A percentile compares a stretch with the other conserved stretches of the same genome.
phyloP scores from a whole-genome alignment of 2,888 invertebrate species.

The Luffia ferchaultella region DNA sequence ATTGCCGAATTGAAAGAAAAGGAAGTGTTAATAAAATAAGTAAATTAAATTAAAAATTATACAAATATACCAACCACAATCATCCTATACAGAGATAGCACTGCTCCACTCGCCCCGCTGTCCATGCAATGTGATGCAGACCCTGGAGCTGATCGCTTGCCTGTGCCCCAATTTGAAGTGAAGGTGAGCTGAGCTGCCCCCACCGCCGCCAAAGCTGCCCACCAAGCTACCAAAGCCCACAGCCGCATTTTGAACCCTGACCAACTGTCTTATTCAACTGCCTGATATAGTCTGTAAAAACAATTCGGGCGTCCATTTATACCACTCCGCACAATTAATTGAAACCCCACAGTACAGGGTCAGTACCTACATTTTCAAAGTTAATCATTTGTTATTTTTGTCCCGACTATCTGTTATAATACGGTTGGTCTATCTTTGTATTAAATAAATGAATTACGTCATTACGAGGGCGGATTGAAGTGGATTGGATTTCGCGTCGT shows the following conservation, averaged over 20 bases:
- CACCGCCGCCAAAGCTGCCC: conserved; percentile 13
- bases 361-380: neutral
- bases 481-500: too few relatives aligned
- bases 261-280: neutral
- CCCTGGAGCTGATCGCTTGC: conserved; percentile 33
- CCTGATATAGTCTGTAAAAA: too few relatives aligned
- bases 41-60: too few relatives aligned
- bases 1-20: too few relatives aligned
- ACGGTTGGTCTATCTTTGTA: too few relatives aligned
- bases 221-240: conserved; percentile 5
- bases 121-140: neutral
- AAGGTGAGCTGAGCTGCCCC: conserved; percentile 61
- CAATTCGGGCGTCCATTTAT: neutral
- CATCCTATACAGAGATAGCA: conserved; percentile 39
- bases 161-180: conserved; percentile 62
- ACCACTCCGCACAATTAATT: neutral
- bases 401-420: too few relatives aligned
- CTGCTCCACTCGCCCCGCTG: conserved; percentile 43
- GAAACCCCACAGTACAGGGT: neutral
- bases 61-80: conserved; percentile 43
- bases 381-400: neutral
- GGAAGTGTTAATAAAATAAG: too few relatives aligned
- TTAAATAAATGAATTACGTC: too few relatives aligned
- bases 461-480: too few relatives aligned
- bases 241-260: neutral